Percentiles rank a stretch among this genome's conserved stretches.
These are phyloP conservation scores for Eubasilissa splendida DNA, from an alignment of 2,888 invertebrate species.

Conservation along the genomic window DNA sequence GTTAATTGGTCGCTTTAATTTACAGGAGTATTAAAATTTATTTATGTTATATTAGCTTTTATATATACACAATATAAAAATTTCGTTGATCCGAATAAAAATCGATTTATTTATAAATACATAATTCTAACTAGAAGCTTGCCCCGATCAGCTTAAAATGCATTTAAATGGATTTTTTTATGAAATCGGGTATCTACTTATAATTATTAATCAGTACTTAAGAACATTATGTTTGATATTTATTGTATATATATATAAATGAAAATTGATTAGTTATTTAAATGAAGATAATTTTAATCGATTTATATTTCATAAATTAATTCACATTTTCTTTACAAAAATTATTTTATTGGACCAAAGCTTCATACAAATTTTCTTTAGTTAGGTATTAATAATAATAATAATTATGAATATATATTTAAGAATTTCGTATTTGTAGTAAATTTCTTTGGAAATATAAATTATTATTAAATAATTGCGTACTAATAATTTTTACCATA, in stretches of 20 bases:
- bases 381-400: background rate
- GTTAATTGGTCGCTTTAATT: slow-evolving; percentile 26
- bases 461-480: background rate
- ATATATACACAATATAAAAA: slow-evolving; percentile 4
- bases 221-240: background rate
- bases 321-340: background rate
- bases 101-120: background rate
- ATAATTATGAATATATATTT: background rate
- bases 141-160: no score
- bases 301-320: background rate
- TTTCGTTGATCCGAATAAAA: slow-evolving; percentile 16
- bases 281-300: background rate
- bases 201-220: no score
- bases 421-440: background rate
- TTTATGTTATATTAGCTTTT: background rate
- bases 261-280: background rate
- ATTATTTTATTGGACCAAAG: background rate
- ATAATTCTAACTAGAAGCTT: no score
- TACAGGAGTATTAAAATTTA: slow-evolving; percentile 16
- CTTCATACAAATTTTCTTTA: background rate
- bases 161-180: no score
- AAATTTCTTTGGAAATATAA: background rate
- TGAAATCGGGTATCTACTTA: no score
- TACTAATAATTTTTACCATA: background rate
- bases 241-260: background rate